Conservation (phyloP, 2,888 invertebrate species). For the Lapara coniferarum region DNA sequence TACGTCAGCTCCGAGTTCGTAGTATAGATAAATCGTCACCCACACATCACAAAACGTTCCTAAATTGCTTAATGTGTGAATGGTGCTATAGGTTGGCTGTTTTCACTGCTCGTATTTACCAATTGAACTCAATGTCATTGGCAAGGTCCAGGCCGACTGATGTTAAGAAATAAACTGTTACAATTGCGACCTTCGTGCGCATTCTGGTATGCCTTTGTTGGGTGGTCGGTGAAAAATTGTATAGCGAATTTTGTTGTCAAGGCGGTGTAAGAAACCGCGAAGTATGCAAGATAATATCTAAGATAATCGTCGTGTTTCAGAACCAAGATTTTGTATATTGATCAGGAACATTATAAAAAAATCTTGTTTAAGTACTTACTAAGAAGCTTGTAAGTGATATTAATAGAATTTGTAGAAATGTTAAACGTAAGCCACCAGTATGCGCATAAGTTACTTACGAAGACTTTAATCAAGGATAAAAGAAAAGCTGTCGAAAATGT, state of each 20-base stretch:
- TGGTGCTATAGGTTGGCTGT: constrained; percentile 51
- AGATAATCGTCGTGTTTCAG: too few relatives aligned
- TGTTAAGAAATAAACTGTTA: constrained; percentile 26
- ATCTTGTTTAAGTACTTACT: too few relatives aligned
- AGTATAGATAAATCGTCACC: not conserved
- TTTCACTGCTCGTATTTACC: constrained; percentile 46
- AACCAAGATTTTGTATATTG: too few relatives aligned
- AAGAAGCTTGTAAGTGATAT: too few relatives aligned
- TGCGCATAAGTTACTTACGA: too few relatives aligned
- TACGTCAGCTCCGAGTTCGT: not conserved
- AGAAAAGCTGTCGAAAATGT: not conserved
- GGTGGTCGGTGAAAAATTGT: not conserved
- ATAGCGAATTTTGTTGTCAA: not conserved
- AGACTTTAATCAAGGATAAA: too few relatives aligned
- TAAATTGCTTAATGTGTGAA: constrained; percentile 50
- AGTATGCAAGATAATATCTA: too few relatives aligned
- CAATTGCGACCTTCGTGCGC: constrained; percentile 15
- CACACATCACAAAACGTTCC: constrained; percentile 16
- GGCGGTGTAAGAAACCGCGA: not conserved
- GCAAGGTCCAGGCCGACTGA: constrained; percentile 40
- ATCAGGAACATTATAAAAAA: too few relatives aligned
- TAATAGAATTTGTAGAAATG: too few relatives aligned
- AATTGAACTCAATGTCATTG: constrained; percentile 60
- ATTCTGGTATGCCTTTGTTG: constrained; percentile 18
- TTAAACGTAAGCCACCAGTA: too few relatives aligned